phyloP scores from a whole-genome alignment of 30 jellyfish, hydroid and myxozoan species.

The Pseudorhiza aurosa region DNA sequence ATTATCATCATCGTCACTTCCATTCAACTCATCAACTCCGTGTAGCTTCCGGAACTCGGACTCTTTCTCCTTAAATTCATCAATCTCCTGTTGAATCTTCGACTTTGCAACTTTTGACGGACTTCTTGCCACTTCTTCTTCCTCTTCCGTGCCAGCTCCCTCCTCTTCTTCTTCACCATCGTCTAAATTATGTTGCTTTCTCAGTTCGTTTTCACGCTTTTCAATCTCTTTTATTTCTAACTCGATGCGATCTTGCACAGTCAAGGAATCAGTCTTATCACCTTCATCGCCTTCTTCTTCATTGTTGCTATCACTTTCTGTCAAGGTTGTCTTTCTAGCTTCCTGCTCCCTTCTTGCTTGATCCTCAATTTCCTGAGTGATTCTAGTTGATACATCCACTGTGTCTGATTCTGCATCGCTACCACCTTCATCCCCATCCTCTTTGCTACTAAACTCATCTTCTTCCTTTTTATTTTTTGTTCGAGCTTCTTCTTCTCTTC shows the following conservation, averaged over 20 bases:
- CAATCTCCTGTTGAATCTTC: conserved; percentile 72
- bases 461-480: background rate
- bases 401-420: conserved; percentile 17
- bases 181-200: conserved; percentile 20
- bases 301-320: conserved; percentile 3
- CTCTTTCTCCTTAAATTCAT: conserved; percentile 60
- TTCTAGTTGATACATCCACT: conserved; percentile 16
- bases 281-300: conserved; percentile 54
- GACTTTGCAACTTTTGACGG: conserved; percentile 9
- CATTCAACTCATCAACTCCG: conserved; percentile 34
- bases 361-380: conserved; percentile 46
- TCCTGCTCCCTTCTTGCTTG: conserved; percentile 43
- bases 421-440: conserved; percentile 12
- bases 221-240: conserved; percentile 65
- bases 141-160: conserved; percentile 17
- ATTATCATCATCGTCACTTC: conserved; percentile 40
- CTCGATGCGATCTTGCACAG: conserved; percentile 72
- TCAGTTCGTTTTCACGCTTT: conserved; percentile 56
- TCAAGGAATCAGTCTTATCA: conserved; percentile 2
- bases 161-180: conserved; percentile 32
- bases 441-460: background rate
- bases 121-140: conserved; percentile 11
- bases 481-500: conserved; percentile 46
- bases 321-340: background rate
- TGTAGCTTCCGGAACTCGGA: conserved; percentile 49